Percentiles rank a stretch among this genome's conserved stretches.
Evolutionary conservation across 2,888 invertebrate genomes (phyloP).

Genomic region (Anaspis maculata): DNA sequence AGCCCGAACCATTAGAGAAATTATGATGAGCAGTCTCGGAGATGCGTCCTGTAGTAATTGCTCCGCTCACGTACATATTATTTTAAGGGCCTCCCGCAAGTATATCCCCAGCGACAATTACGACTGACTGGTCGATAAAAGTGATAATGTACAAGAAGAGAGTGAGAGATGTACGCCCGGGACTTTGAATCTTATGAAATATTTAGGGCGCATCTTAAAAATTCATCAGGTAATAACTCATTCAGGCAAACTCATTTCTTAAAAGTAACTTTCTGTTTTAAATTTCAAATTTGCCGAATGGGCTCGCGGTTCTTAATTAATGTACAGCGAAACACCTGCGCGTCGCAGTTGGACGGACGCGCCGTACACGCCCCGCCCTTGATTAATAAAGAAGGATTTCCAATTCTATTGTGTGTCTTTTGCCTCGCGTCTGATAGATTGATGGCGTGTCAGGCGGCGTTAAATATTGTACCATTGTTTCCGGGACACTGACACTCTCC

Average conservation of each 20-base stretch:
- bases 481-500: slow-evolving; percentile 3
- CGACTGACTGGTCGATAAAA: too few relatives aligned
- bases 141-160: too few relatives aligned
- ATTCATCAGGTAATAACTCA: slow-evolving; percentile 13
- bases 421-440: slow-evolving; percentile 7
- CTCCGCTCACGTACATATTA: too few relatives aligned
- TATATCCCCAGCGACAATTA: too few relatives aligned
- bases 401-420: slow-evolving; percentile 14
- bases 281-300: slow-evolving; percentile 15
- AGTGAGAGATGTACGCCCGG: neutral
- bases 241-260: slow-evolving; percentile 9
- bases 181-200: slow-evolving; percentile 7
- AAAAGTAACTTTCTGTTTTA: slow-evolving; percentile 15
- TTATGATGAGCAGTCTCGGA: too few relatives aligned
- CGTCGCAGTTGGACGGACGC: too few relatives aligned
- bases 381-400: slow-evolving; percentile 17
- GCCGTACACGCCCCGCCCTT: too few relatives aligned
- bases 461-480: slow-evolving; percentile 11
- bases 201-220: slow-evolving; percentile 9
- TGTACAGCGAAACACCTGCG: slow-evolving; percentile 17
- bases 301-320: slow-evolving; percentile 16
- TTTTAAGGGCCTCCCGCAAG: too few relatives aligned
- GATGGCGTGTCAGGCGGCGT: slow-evolving; percentile 9
- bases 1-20: too few relatives aligned
- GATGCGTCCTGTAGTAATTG: too few relatives aligned